Evolutionary conservation across 2,113 vertebrate species (phyloP), one percentile per base, ranked within the genome.

Genomic region (Pterophyllum scalare): DNA sequence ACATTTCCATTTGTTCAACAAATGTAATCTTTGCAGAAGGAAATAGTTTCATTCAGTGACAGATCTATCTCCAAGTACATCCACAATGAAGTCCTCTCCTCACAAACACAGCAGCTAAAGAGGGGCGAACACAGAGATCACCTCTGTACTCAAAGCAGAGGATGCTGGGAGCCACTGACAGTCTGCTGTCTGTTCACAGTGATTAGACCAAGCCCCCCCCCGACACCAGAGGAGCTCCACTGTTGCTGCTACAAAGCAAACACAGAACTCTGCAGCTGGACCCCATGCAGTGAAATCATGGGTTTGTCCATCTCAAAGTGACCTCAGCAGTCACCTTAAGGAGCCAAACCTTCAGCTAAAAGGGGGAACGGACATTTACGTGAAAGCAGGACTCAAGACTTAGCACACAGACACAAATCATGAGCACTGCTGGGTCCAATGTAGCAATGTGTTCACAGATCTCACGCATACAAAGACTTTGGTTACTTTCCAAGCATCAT

Each of bases 81-180:
- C 72, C 77, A 75, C 20, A 12, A 77, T 24, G 43, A 77, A 26
- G 15, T 15, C 61, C 2, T 38, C 28, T 77, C 58, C 14, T 82
- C 64, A 88, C 72, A 79, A 85, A 87, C 85, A 93, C 77, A 93
- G 92, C 89, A 93, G 93, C 87, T 88, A 76, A 88, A 91, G 88
- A 65, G 56, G 59, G 72, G 59, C 1, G 22, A 24, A 19, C 33
- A 82, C 79, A 77, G 75, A 74, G 79, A 28, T 52, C 28, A 12
- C 49, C 31, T 64, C 65, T 49, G 78, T 40, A n/a, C 6, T 7
- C 57, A 1, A 1, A 60, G 40, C 67, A 56, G 59, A 83, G 22
- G 15, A 31, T 24, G 56, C 35, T 2, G 3, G 60, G 75, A 31
- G 59, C 61, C 2, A 20, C 60, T 38, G 77, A 43, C 38, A 6